Base-by-base conservation (phyloP, 2,797 vertebrate species). In the Protonibea diacanthus region DNA sequence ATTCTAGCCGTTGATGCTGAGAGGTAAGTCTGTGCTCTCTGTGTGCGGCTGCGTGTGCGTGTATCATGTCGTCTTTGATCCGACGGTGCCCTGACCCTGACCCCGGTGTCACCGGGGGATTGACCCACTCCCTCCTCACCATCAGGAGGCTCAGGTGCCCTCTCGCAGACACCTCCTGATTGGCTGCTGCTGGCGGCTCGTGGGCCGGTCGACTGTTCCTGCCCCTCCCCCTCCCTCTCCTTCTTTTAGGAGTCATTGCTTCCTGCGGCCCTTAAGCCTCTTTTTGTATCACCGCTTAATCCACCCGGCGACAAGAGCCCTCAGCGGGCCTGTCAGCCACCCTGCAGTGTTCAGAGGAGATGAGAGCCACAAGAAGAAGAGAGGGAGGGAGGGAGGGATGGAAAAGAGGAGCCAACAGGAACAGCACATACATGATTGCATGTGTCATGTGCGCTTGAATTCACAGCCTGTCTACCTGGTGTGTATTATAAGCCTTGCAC, bases 211-310 rank as follows among this genome's bases (percentile, higher is more conserved):
- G n/a, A 82, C 87, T 78, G 79, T 86, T 65, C 55, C 58, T 38
- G 23, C 60, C 72, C 71, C 49, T 29, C 27, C 9, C 13, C 9
- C 9, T 15, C 11, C 25, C 56, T n/a, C 6, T 29, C 61, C 76
- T 77, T 77, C 77, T 84, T 86, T 90, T 81, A 85, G 85, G 88
- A 92, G 87, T 89, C 91, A 89, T 89, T 86, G 86, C 92, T 93
- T 92, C 89, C 90, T 91, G 84, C 42, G 74, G 91, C 79, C 87
- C 86, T 81, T 93, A 94, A 93, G 90, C 93, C 91, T 93, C 93
- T 94, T 94, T 94, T 93, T 93, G 90, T 92, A 93, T 93, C 92
- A 84, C 86, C 38, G 74, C 88, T 92, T 94, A 94, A 95, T 94
- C 93, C 92, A 74, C 77, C 84, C 85, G 55, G 86, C 83, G 85